Base-by-base conservation (phyloP, 1,140 invertebrate species). In the Drosophila leontia region DNA sequence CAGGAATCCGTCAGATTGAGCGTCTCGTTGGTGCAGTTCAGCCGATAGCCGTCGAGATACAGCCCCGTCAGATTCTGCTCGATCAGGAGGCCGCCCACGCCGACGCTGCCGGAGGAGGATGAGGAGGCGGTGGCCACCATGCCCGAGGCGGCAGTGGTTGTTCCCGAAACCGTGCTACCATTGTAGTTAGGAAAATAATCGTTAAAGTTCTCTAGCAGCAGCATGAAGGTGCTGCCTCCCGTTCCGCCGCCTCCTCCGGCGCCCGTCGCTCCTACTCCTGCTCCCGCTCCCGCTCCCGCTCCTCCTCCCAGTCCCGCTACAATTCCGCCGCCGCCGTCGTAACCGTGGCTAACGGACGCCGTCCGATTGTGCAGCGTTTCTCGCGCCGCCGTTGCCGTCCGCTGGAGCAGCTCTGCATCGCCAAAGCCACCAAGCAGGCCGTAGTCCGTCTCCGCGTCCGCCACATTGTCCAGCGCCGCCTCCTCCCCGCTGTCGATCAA, bases 201-300 rank as follows among this genome's bases (percentile, higher is more conserved):
- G 85, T 94, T 94, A 85, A 95, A 94, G 82, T 95, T 94, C 71
- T 95, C 94, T 0, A 95, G 93, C 53, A 94, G 82, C 92, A 94
- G 93, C 93, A 94, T 93, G 57, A 94, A 93, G 37, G 91, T 92
- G 79, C 94, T 94, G 71, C 88, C 93, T 53, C 87, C 75, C 8
- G 63, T 62, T 6, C 48, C 57, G 1, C 61, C 44, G 7, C 64
- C 58, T 15, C 42, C 58, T 7, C 34, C 48, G 2, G 12, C 55
- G 0, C 19, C 41, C 6, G 11, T 17, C 39, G 23, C 50, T n/a
- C n/a, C 58, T 1, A 12, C 37, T 23, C 41, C 65, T 0, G 35
- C 60, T 8, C 45, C 50, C 26, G 32, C 64, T 8, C 45, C 50
- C 26, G 32, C 64, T 13, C 35, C 72, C 37, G 2, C 23, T 67